These are phyloP conservation scores for Drosophila quinaria DNA, from an alignment of 2,888 invertebrate species.

Conservation along the genomic window DNA sequence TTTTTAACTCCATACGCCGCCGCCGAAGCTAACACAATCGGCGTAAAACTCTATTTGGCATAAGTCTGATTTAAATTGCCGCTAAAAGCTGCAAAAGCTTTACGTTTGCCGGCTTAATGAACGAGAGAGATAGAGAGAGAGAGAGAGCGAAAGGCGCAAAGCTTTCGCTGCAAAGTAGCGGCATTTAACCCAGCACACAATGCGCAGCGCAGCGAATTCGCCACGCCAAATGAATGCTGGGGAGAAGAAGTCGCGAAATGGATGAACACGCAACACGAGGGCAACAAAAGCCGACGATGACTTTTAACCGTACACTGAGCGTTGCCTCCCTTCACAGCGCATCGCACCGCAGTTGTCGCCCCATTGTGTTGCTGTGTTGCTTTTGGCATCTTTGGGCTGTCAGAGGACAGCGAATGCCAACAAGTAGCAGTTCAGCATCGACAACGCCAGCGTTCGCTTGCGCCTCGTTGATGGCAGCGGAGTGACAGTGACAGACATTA, in stretches of 20 bases:
- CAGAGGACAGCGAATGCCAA: conserved; percentile 70
- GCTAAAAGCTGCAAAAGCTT: conserved; percentile 26
- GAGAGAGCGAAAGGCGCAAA: conserved; percentile 5
- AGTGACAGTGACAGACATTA: conserved; percentile 25
- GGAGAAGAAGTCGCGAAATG: conserved; percentile 13
- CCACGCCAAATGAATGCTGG: conserved; percentile 32
- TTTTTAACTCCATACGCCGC: too few relatives aligned
- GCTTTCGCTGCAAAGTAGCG: conserved; percentile 54
- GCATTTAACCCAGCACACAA: conserved; percentile 48
- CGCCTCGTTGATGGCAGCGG: conserved; percentile 49
- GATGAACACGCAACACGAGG: conserved; percentile 31
- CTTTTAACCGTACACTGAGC: background rate
- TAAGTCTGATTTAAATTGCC: conserved; percentile 2
- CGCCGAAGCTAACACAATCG: too few relatives aligned
- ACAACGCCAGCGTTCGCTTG: conserved; percentile 76
- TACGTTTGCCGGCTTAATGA: conserved; percentile 14
- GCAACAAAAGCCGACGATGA: conserved; percentile 31
- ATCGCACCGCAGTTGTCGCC: background rate
- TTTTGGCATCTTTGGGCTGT: conserved; percentile 61
- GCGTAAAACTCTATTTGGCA: too few relatives aligned
- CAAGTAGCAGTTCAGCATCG: conserved; percentile 80
- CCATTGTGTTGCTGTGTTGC: conserved; percentile 13
- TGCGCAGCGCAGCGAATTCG: conserved; percentile 58
- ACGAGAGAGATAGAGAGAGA: background rate
- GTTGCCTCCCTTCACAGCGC: background rate